These are phyloP conservation scores for Malurus cyaneus DNA, from an alignment of 2,113 vertebrate genomes.

Conservation along the genomic window DNA sequence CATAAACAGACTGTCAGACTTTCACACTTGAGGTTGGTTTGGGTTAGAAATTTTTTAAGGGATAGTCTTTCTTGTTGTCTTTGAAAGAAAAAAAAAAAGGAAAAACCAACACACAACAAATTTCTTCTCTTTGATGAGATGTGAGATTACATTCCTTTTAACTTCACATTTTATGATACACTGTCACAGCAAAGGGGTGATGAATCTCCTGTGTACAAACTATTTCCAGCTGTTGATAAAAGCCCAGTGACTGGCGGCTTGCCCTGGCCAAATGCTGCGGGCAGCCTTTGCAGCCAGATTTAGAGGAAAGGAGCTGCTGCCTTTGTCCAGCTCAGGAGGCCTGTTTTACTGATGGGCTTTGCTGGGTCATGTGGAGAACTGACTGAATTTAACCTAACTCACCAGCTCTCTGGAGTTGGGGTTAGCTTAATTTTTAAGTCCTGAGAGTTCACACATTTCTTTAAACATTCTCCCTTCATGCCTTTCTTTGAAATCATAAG, in stretches of 20 bases:
- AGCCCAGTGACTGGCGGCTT: background rate
- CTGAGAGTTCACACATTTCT: background rate
- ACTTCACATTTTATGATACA: constrained; percentile 6
- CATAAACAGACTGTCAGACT: constrained; percentile 6
- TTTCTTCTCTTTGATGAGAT: constrained; percentile 52
- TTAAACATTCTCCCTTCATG: background rate
- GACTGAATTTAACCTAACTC: background rate
- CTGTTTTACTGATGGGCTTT: background rate
- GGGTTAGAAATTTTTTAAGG: background rate
- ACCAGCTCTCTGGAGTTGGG: background rate
- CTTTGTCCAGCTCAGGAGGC: background rate
- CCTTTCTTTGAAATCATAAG: background rate
- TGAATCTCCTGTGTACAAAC: constrained; percentile 29
- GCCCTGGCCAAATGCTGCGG: background rate
- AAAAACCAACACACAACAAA: background rate
- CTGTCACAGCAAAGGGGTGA: constrained; percentile 1
- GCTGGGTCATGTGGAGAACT: background rate
- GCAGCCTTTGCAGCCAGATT: background rate
- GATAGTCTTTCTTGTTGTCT: background rate
- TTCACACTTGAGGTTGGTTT: background rate
- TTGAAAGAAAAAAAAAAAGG: background rate
- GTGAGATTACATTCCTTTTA: constrained; percentile 56
- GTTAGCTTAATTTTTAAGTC: background rate
- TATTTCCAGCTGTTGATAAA: constrained; percentile 61
- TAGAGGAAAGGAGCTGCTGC: background rate